phyloP scores from a whole-genome alignment of 2,113 vertebrate species.

The Oxygymnocypris stewartii region DNA sequence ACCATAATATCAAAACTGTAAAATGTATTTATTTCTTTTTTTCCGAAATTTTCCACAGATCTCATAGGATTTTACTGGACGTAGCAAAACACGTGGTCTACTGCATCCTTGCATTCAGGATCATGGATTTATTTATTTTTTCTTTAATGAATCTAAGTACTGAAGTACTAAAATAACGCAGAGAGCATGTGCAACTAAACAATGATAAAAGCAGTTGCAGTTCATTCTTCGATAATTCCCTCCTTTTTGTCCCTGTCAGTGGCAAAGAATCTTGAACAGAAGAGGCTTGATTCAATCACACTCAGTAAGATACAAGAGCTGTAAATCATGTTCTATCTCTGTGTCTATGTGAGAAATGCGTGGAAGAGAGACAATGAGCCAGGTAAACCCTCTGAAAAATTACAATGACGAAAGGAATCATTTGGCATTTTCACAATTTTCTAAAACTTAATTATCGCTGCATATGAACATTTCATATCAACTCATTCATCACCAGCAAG shows the following conservation, averaged over 20 bases:
- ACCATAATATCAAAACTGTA: neutral
- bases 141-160: too few relatives aligned
- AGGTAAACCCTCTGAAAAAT: neutral
- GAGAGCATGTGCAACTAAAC: neutral
- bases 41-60: too few relatives aligned
- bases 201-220: neutral
- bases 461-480: slow-evolving; percentile 2
- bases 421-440: slow-evolving; percentile 1
- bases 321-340: neutral
- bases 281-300: neutral
- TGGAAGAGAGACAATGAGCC: neutral
- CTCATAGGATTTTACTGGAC: neutral
- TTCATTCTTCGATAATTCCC: neutral
- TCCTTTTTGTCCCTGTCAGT: neutral
- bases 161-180: neutral
- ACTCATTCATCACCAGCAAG: neutral
- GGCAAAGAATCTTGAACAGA: neutral
- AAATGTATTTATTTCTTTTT: neutral
- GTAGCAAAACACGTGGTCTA: neutral
- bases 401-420: neutral
- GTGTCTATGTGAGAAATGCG: neutral
- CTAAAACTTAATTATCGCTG: neutral
- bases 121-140: too few relatives aligned
- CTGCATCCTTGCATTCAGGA: neutral
- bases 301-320: neutral